Percentiles rank a stretch among this genome's conserved stretches.
Evolutionary conservation across 2,888 invertebrate species (phyloP).

Genomic region (Lasioglossum morio): DNA sequence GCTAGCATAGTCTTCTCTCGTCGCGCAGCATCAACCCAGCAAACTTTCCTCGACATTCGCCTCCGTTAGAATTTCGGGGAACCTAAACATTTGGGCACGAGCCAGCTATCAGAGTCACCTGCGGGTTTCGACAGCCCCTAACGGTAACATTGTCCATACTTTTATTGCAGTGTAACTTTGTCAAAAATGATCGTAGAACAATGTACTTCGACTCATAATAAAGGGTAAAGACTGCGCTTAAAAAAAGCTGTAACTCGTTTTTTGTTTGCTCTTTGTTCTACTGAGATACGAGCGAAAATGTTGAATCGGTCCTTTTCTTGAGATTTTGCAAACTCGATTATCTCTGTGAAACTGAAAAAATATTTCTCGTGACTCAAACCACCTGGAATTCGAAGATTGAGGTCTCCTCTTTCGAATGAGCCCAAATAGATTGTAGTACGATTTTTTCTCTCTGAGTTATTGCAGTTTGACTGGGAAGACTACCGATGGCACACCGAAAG

Average conservation of each 20-base stretch:
- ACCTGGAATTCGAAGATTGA: neutral
- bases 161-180: neutral
- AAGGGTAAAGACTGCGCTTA: neutral
- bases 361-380: neutral
- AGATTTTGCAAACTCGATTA: neutral
- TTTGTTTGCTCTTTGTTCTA: neutral
- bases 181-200: accelerated
- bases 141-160: neutral
- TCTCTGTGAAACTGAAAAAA: neutral
- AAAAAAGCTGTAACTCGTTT: neutral
- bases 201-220: neutral
- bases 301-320: neutral
- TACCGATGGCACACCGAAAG: neutral
- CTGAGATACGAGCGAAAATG: neutral
- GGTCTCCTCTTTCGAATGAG: neutral
- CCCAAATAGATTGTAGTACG: neutral
- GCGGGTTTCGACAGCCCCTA: conserved; percentile 59
- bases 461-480: neutral
- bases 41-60: conserved; percentile 15
- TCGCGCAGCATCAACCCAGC: conserved; percentile 30
- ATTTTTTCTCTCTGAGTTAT: neutral
- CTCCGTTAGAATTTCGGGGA: conserved; percentile 42
- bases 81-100: neutral
- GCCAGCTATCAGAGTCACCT: neutral
- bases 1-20: neutral